Conservation (phyloP, 2,888 invertebrate species). For the Xiphydria camelus region DNA sequence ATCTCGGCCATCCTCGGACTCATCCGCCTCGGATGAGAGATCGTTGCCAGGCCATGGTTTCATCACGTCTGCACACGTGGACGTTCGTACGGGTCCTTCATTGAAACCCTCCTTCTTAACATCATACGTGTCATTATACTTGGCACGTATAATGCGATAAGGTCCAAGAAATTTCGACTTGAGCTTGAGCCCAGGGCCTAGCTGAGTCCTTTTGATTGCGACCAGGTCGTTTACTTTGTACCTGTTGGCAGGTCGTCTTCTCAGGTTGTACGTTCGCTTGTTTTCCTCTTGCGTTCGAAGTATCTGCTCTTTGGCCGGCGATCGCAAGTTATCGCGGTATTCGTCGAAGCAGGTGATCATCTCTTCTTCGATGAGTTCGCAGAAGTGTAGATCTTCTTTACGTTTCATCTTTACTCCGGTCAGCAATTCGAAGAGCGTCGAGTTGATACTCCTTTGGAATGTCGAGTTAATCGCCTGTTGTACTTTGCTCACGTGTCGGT, state of each 20-base stretch:
- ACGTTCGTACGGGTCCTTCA: slow-evolving; percentile 4
- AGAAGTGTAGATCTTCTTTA: too few species aligned
- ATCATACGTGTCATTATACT: slow-evolving; percentile 14
- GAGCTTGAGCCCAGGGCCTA: slow-evolving; percentile 12
- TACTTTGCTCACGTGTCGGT: slow-evolving; percentile 26
- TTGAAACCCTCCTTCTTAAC: background rate
- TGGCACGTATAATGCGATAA: slow-evolving; percentile 13
- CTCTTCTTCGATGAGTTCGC: too few species aligned
- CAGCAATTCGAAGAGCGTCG: too few species aligned
- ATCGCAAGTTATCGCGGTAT: too few species aligned
- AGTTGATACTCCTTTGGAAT: slow-evolving; percentile 28
- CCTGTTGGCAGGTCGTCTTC: slow-evolving; percentile 4
- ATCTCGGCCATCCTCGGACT: too few species aligned
- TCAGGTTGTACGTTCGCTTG: slow-evolving; percentile 4
- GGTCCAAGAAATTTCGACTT: slow-evolving; percentile 16
- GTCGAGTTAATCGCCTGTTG: slow-evolving; percentile 37
- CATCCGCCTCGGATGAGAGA: too few species aligned
- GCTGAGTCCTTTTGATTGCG: slow-evolving; percentile 14
- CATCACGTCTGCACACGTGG: slow-evolving; percentile 11
- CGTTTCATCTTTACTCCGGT: too few species aligned
- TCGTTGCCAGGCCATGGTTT: too few species aligned
- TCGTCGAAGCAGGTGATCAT: too few species aligned
- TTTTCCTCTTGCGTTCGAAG: slow-evolving; percentile 11
- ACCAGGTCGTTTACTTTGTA: slow-evolving; percentile 7
- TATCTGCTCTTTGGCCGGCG: slow-evolving; percentile 10